Evolutionary conservation across 1,140 invertebrate species (phyloP), one percentile per base, ranked within the genome.

Genomic region (Cataglyphis hispanica): DNA sequence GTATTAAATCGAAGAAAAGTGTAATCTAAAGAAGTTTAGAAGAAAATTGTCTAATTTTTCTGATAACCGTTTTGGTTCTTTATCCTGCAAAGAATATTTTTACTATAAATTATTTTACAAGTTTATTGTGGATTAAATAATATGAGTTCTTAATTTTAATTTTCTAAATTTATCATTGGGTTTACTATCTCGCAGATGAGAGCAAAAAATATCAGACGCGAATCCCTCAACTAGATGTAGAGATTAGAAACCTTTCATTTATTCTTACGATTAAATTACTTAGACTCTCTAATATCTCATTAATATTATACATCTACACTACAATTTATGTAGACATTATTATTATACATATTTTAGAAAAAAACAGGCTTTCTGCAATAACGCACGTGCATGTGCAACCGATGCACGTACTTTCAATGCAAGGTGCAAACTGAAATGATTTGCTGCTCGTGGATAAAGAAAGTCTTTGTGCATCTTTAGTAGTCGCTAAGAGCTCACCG

Each of bases 381-480:
- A 46, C 25, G n/a, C 10, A 10, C 25, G 5, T 31, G 37, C 31
- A 7, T 13, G 22, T 19, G 46, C 19, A 50, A 50, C 22, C 2
- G 25, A 25, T 64, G 7, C 7, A 70, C 31, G 31, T 25, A 53
- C 37, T 34, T 66, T 3, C 58, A 72, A 25, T 31, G 27, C n/a
- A n/a, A n/a, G n/a, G 11, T 13, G 66, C 53, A 60, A 37, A 72
- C 84, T 63, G 87, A 78, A 89, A 89, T 87, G 87, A 86, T 87
- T 89, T 86, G 53, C 66, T 86, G 53, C 66, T 60, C 58, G 22
- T 8, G 16, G 64, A 89, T 88, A 89, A 86, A 87, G 13, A 78
- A 0, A n/a, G 56, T 53, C 85, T 83, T 89, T 84, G 72, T 89
- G 87, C 87, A 89, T 86, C 85, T 87, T 89, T 84, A 89, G 56